These are phyloP conservation scores for Stenoptilia bipunctidactyla DNA, from an alignment of 2,888 invertebrate species.

Conservation along the genomic window DNA sequence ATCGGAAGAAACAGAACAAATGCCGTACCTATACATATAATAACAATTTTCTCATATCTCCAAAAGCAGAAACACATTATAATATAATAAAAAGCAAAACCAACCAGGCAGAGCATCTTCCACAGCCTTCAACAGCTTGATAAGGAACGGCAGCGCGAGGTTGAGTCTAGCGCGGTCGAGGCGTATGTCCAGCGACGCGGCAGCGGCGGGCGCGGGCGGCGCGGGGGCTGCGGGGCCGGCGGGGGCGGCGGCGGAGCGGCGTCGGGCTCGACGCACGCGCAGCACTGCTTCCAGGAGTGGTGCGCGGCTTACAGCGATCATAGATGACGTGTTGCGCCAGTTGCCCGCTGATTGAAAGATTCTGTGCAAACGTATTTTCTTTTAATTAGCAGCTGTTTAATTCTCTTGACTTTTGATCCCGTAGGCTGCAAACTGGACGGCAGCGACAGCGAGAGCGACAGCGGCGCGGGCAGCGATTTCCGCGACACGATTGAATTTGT, in stretches of 20 bases:
- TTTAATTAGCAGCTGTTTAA: too few relatives aligned
- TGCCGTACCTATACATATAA: too few relatives aligned
- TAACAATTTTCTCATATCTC: too few relatives aligned
- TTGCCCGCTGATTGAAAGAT: conserved; percentile 77
- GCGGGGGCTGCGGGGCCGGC: background rate
- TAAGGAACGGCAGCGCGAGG: conserved; percentile 79
- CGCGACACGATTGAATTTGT: too few relatives aligned
- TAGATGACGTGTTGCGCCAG: conserved; percentile 60
- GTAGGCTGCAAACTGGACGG: too few relatives aligned
- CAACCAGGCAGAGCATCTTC: too few relatives aligned
- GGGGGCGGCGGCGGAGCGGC: conserved; percentile 38
- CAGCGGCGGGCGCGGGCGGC: conserved; percentile 73
- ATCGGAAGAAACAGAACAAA: too few relatives aligned
- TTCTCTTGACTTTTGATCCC: too few relatives aligned
- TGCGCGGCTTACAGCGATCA: conserved; percentile 75
- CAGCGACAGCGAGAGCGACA: too few relatives aligned
- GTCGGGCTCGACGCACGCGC: conserved; percentile 27
- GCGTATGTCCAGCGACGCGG: conserved; percentile 73
- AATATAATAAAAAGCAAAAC: too few relatives aligned
- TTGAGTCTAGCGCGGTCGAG: conserved; percentile 81
- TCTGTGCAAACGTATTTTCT: too few relatives aligned
- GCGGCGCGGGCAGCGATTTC: too few relatives aligned
- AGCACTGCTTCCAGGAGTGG: conserved; percentile 80
- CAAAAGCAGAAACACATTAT: conserved; percentile 22
- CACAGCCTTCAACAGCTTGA: conserved; percentile 47